These are phyloP conservation scores for Luperina nickerlii DNA, from an alignment of 2,888 invertebrate genomes.

Conservation along the genomic window DNA sequence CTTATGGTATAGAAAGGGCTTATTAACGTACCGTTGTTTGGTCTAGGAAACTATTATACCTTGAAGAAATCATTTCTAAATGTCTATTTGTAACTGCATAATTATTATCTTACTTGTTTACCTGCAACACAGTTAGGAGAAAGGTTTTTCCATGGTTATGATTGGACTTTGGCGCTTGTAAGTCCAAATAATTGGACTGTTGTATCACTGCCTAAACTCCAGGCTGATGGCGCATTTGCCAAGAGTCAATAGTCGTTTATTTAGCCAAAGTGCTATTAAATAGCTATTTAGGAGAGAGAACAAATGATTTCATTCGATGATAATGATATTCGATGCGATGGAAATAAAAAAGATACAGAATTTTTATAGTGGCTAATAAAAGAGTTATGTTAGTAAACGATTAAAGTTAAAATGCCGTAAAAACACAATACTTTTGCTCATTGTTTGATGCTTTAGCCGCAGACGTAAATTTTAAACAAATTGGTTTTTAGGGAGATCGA, in stretches of 20 bases:
- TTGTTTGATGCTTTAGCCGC: conserved; percentile 84
- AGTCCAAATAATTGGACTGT: not conserved
- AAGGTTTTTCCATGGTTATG: not conserved
- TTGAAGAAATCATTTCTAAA: conserved; percentile 17
- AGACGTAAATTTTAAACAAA: conserved; percentile 86
- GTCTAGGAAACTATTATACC: conserved; percentile 43
- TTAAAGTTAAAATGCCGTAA: conserved; percentile 84
- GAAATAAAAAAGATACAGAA: conserved; percentile 59
- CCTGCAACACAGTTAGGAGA: not conserved
- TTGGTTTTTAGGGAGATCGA: conserved; percentile 82
- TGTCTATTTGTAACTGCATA: conserved; percentile 24
- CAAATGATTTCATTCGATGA: conserved; percentile 58
- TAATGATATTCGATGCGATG: conserved; percentile 57
- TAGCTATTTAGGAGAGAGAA: conserved; percentile 52
- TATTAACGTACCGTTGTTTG: conserved; percentile 52
- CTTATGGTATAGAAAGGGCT: conserved; percentile 43
- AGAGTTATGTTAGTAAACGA: conserved; percentile 83
- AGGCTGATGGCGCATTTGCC: conserved; percentile 27
- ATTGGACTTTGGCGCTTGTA: not conserved
- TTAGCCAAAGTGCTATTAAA: conserved; percentile 39
- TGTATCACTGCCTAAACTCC: not conserved
- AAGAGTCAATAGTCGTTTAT: conserved; percentile 35
- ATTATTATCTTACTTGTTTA: conserved; percentile 28
- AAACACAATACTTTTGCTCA: conserved; percentile 83
- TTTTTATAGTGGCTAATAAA: conserved; percentile 72